A percentile compares a stretch with the other conserved stretches of the same genome.
Evolutionary conservation across 2,113 vertebrate species (phyloP).

Genomic region (Oncorhynchus gorbuscha): DNA sequence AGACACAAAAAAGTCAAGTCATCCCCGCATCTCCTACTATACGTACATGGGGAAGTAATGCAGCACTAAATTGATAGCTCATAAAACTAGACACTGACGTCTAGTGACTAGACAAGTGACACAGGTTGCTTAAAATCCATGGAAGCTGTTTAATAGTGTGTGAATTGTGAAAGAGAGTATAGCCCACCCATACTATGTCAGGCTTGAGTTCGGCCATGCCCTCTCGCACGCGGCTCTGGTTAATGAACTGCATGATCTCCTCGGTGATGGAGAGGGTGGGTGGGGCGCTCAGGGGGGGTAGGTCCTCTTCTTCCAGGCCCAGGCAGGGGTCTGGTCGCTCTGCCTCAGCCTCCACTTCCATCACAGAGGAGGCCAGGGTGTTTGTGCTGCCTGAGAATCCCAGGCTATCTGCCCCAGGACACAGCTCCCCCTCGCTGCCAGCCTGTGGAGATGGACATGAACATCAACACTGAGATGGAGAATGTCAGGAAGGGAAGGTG

Average conservation of each 20-base stretch:
- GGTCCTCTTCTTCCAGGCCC: slow-evolving; percentile 47
- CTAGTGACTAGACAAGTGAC: no score
- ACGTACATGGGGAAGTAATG: no score
- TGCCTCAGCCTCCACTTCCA: slow-evolving; percentile 64
- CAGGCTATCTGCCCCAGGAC: slow-evolving; percentile 36
- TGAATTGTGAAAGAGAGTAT: no score
- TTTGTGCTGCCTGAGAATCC: slow-evolving; percentile 56
- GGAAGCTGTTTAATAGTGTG: no score
- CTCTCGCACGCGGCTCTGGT: slow-evolving; percentile 74
- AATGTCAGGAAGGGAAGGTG: background rate
- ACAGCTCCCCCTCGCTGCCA: slow-evolving; percentile 79
- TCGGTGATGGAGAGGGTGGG: slow-evolving; percentile 84
- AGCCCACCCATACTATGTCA: slow-evolving; percentile 27
- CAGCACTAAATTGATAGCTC: no score
- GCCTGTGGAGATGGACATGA: slow-evolving; percentile 49
- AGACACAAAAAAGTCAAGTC: no score
- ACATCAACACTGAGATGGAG: background rate
- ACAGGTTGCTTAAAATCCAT: no score
- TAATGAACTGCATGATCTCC: slow-evolving; percentile 85
- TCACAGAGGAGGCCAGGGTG: slow-evolving; percentile 67
- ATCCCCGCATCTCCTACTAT: no score
- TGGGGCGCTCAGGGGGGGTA: slow-evolving; percentile 58
- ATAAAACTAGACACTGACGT: no score
- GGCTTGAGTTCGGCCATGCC: slow-evolving; percentile 36
- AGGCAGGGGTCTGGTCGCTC: slow-evolving; percentile 1